These are phyloP conservation scores for Zaprionus davidi DNA, from an alignment of 1,140 invertebrate species.

Conservation along the genomic window DNA sequence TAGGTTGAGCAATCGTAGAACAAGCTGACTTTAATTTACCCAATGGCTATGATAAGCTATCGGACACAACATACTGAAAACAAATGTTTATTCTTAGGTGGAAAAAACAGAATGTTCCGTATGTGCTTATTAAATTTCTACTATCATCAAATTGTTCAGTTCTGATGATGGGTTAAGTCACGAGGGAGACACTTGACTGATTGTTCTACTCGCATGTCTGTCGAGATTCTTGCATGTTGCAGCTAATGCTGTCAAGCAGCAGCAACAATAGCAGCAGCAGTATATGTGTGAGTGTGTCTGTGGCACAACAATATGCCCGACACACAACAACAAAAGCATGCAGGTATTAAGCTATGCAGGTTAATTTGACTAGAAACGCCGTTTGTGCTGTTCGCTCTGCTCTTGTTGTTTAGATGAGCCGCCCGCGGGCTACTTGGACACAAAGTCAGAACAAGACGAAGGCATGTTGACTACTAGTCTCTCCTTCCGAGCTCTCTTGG, in stretches of 20 bases:
- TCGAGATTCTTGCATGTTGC: slow-evolving; percentile 38
- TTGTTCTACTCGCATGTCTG: slow-evolving; percentile 22
- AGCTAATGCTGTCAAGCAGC: slow-evolving; percentile 32
- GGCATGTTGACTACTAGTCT: slow-evolving; percentile 35
- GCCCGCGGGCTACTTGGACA: slow-evolving; percentile 53
- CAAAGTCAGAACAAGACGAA: slow-evolving; percentile 47
- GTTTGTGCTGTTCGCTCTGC: slow-evolving; percentile 40
- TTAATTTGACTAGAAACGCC: slow-evolving; percentile 72
- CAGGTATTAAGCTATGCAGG: slow-evolving; percentile 74
- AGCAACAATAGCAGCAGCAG: slow-evolving; percentile 26
- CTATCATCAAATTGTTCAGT: not conserved
- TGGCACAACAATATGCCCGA: slow-evolving; percentile 14
- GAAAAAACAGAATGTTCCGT: not conserved
- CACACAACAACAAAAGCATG: slow-evolving; percentile 50
- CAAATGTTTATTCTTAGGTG: not conserved
- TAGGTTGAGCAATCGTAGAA: not conserved
- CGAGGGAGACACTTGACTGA: slow-evolving; percentile 34
- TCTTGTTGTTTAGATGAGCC: slow-evolving; percentile 49
- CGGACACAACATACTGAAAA: not conserved
- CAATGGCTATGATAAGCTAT: not conserved
- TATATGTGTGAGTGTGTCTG: slow-evolving; percentile 3
- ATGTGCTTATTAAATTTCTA: not conserved
- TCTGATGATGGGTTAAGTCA: slow-evolving; percentile 11
- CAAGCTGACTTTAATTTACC: not conserved
- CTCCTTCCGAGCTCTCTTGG: not conserved